Evolutionary conservation across 2,888 invertebrate species (phyloP), one percentile per base, ranked within the genome.

Genomic region (Conus canariensis): DNA sequence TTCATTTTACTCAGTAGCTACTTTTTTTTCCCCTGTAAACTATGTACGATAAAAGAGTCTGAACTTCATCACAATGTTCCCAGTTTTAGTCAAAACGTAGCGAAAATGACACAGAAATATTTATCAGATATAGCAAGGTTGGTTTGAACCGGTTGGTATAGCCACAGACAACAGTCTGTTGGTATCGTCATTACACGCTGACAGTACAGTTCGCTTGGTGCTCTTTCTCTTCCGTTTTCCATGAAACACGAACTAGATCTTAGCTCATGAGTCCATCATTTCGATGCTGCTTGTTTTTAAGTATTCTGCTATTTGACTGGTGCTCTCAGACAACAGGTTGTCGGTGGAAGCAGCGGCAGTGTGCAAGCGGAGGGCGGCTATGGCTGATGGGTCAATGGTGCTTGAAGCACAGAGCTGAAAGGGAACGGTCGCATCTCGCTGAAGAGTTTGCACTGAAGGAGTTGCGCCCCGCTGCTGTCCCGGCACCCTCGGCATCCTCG

Each of bases 281-380:
- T 89, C 89, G 22, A 89, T 89, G 59, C 89, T 89, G 89, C 56
- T 89, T 16, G 6, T n/a, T 22, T 64, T 45, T 7, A 89, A 59
- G 58, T 89, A 89, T 25, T 83, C 89, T 60, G n/a, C 30, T 9
- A 89, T 89, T 58, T 70, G 67, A 12, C 67, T 67, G 58, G 89
- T 85, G 85, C 85, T 85, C 58, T 59, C 30, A n/a, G 89, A 70
- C 83, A 85, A 30, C 45, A 88, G 56, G 45, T 25, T 80, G n/a
- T 64, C 88, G 5, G 67, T 19, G 5, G 67, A 22, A 25, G 87
- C 6, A 12, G 59, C 6, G 3, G 59, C n/a, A 14, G 16, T 25
- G 14, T 70, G 70, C n/a, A 22, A 70, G 3, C 22, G 70, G 8
- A 70, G n/a, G 22, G 87, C 14, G 19, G 70, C 87, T 30, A 85